phyloP scores from a whole-genome alignment of 2,797 vertebrate species.

The Antennarius maculatus region DNA sequence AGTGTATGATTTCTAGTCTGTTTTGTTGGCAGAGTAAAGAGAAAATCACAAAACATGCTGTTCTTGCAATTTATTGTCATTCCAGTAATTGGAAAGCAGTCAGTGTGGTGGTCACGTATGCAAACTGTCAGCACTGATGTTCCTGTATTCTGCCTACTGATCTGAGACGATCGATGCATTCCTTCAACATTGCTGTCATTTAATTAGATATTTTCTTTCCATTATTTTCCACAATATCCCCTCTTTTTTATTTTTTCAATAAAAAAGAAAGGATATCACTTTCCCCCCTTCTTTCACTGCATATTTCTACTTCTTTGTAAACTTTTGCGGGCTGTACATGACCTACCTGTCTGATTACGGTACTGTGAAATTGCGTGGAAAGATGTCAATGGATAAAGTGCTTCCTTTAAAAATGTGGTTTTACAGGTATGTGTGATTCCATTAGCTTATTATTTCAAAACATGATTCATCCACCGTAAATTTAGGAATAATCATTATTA shows the following conservation, averaged over 20 bases:
- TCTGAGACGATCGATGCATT: slow-evolving; percentile 2
- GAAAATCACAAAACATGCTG: slow-evolving; percentile 48
- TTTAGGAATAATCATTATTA: not conserved
- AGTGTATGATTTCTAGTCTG: slow-evolving; percentile 32
- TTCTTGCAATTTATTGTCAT: slow-evolving; percentile 51
- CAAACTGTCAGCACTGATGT: slow-evolving; percentile 44
- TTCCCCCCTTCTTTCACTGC: no score
- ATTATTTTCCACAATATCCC: not conserved
- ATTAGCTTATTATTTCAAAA: not conserved
- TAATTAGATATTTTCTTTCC: not conserved
- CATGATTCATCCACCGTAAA: not conserved
- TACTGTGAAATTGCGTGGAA: no score
- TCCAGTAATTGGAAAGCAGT: slow-evolving; percentile 60
- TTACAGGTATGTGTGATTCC: not conserved
- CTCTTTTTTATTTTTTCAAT: not conserved
- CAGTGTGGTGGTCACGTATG: slow-evolving; percentile 31
- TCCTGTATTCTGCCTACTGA: slow-evolving; percentile 7
- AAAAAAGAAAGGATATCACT: not conserved
- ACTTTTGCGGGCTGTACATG: no score
- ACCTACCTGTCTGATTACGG: no score
- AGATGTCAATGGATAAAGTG: no score
- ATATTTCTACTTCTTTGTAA: no score
- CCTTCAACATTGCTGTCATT: not conserved
- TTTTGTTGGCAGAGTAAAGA: slow-evolving; percentile 24
- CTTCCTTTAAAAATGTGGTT: no score